Evolutionary conservation across 2,797 vertebrate species (phyloP), one percentile per base, ranked within the genome.

Genomic region (Atherinosoma microstoma): DNA sequence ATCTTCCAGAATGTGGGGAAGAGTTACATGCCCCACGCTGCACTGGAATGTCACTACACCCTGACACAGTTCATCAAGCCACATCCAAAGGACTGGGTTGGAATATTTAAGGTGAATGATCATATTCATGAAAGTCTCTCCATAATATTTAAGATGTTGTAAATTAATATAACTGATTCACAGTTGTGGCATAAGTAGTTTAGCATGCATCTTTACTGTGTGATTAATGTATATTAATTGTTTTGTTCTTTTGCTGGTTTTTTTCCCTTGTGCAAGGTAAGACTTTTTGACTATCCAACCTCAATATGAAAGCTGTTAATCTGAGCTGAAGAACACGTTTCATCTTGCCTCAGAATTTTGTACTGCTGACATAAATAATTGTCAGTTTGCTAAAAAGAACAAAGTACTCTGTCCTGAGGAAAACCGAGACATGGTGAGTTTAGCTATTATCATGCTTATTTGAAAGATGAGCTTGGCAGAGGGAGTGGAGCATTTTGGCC

Each of bases 1-100:
- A 98, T 99, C 93, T 99, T 99, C 93, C 98, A 99, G 93, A 99
- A 99, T 91, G 97, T 99, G 67, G 97, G 96, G 13, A 99, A 99
- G 92, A 98, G 97, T 90, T 99, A 99, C n/a, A 94, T 99, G 88
- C 98, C 98, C 32, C 97, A 97, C 36, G 96, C 95, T 62, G 96
- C 98, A 1, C 93, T 99, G 77, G 98, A 99, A 83, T 99, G 97
- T 86, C 97, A 98, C 90, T 99, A 98, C 53, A 99, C 97, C 64
- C 94, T 99, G 90, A 99, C 98, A 9, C 95, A 97, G 47, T 97
- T 97, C 92, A 99, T 99, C 84, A 96, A 94, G 78, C 98, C 98
- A 63, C 93, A 99, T 90, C 95, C 95, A 70, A 99, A 99, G 87
- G 98, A 99, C 88, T 99, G 98, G 98, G 98, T 99, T 81, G 98